Base-by-base conservation (phyloP, 2,113 vertebrate genomes). In the Nycticebus coucang region DNA sequence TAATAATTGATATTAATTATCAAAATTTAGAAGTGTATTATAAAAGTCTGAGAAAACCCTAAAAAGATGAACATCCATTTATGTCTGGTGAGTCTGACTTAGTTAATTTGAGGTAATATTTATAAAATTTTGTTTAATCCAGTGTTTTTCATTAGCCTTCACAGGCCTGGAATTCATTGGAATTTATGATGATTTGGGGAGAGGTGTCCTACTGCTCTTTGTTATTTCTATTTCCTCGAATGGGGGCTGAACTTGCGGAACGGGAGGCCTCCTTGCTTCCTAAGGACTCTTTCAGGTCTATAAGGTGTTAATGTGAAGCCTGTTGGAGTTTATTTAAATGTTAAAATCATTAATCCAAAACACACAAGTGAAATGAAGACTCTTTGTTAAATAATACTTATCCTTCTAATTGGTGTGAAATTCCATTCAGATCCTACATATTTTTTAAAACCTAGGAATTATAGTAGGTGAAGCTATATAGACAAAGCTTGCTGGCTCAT, bases 271-370 rank as follows among this genome's bases (percentile, higher is more conserved):
- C 30, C 82, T 81, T 97, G 86, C 87, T 85, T 84, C 33, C 72
- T 90, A 21, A 75, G 55, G 7, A 59, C 18, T n/a, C 77, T 60
- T 69, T 89, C 28, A n/a, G 68, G 21, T 60, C 41, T 71, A 21
- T 12, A 60, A 95, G 78, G 81, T 95, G 92, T 88, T 95, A 79
- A 96, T 96, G 93, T 94, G 45, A 94, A 96, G 33, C 64, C 93
- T 72, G 30, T 17, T 87, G 80, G 93, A 87, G 68, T 37, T 82
- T 77, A 81, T 87, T 97, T 69, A 87, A 55, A 96, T 98, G 88
- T 88, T 96, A 95, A 97, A 89, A 57, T 88, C 26, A 8, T 50
- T 96, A 35, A 69, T 94, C 57, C 12, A 91, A 62, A 85, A 41
- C 72, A 53, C 12, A 41, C 22, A 68, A 53, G 30, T 72, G 28